Evolutionary conservation across 2,797 vertebrate genomes (phyloP), one percentile per base, ranked within the genome.

Genomic region (Spatula clypeata): DNA sequence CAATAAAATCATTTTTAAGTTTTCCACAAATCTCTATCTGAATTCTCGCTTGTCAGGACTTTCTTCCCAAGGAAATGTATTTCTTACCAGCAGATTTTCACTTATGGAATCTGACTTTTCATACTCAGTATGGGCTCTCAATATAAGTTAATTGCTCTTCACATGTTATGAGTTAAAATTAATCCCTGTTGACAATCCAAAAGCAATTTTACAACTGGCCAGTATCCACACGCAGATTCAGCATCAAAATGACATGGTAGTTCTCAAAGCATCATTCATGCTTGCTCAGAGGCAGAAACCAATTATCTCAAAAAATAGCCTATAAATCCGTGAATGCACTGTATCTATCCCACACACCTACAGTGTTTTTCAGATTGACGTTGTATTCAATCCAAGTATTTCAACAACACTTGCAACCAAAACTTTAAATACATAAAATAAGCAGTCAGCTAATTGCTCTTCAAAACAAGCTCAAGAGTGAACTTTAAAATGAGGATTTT

Each of bases 41-140:
- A 72, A 73, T 45, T 75, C 47, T 61, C 32, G 51, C 57, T 57
- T 57, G 19, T 54, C 86, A 31, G 11, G 15, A 49, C 79, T 6
- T 53, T 72, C 74, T 24, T 2, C 23, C 44, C 29, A 45, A 19
- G 5, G 66, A 92, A 93, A 86, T 31, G 38, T 19, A 61, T 40
- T 64, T 84, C 55, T 45, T 92, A 90, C 49, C 66, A 75, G 36
- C 21, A 85, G 27, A 88, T 73, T 91, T 90, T 87, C 71, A 76
- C 14, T 66, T 65, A 64, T 3, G 42, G 77, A 61, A 74, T 85
- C 29, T 81, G 73, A 53, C 7, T 94, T 91, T 61, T 80, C 49
- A 55, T 55, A 61, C 15, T 58, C n/a, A 72, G 3, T 34, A 42
- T 38, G 34, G 17, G 60, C 65, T 88, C 20, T 47, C 45, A 79